Percentiles rank a stretch among this genome's conserved stretches.
Evolutionary conservation across 2,888 invertebrate species (phyloP).

Genomic region (Dyspetes luteomarginatus): DNA sequence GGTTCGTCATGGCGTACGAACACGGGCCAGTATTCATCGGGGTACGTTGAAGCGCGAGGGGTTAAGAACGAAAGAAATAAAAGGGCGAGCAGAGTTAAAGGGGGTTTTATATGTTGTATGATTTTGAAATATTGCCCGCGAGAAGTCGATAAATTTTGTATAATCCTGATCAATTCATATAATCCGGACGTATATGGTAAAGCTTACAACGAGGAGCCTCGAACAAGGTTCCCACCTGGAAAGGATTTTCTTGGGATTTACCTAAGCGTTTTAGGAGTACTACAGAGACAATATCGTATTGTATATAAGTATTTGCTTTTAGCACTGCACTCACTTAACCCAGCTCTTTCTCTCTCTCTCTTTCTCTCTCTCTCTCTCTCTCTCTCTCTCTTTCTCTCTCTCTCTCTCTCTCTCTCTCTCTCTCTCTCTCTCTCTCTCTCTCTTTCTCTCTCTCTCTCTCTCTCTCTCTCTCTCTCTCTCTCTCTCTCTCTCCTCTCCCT

Average conservation of each 20-base stretch:
- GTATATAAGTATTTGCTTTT: not conserved
- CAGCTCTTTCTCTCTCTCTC: not conserved
- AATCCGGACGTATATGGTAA: slow-evolving; percentile 42
- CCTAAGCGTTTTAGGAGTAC: slow-evolving; percentile 38
- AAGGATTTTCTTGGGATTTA: slow-evolving; percentile 32
- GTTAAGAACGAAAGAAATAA: not conserved
- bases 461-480: no score
- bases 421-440: no score
- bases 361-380: no score
- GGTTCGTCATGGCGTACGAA: not conserved
- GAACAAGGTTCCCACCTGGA: slow-evolving; percentile 22
- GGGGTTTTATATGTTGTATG: slow-evolving; percentile 7
- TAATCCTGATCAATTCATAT: slow-evolving; percentile 40
- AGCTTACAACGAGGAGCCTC: not conserved
- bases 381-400: no score
- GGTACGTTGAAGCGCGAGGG: not conserved
- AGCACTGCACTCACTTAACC: not conserved
- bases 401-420: no score
- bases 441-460: no score
- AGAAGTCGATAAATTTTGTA: slow-evolving; percentile 56
- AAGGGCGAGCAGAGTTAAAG: not conserved
- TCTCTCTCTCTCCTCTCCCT: no score
- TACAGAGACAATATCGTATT: not conserved
- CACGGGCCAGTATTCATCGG: not conserved
- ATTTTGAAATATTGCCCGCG: slow-evolving; percentile 36